Evolutionary conservation across 2,888 invertebrate species (phyloP).

Genomic region (Synergus japonicus): DNA sequence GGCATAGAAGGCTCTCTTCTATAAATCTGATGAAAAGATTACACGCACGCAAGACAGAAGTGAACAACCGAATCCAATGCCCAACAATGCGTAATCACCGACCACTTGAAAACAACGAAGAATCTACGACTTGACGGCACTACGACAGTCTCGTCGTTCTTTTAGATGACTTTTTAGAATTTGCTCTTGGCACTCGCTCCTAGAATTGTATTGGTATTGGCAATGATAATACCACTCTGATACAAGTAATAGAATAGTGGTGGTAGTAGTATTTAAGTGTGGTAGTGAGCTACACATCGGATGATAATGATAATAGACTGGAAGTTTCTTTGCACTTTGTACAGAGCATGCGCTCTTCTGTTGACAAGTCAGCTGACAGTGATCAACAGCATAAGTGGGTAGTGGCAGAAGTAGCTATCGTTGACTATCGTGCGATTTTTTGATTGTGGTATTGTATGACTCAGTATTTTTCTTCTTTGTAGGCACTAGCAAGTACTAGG

Average conservation of each 20-base stretch:
- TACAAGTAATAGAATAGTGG: not conserved
- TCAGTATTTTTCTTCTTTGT: constrained; percentile 1
- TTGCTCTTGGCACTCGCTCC: constrained; percentile 39
- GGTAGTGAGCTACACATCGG: not conserved
- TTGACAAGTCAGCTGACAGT: constrained; percentile 8
- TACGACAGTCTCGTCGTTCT: not conserved
- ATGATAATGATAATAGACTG: constrained; percentile 37
- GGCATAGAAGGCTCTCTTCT: constrained; percentile 87
- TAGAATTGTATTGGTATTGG: not conserved
- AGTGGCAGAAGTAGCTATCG: too few relatives aligned
- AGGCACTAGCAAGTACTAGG: not conserved
- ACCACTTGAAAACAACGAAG: constrained; percentile 57
- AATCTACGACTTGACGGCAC: not conserved
- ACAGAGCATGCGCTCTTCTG: constrained; percentile 41
- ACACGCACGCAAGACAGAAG: not conserved
- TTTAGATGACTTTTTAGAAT: constrained; percentile 20
- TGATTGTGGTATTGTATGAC: not conserved
- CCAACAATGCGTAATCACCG: constrained; percentile 53
- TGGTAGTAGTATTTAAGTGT: too few relatives aligned
- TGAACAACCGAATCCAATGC: constrained; percentile 22
- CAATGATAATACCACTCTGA: too few relatives aligned
- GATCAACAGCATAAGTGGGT: too few relatives aligned
- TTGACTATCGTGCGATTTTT: too few relatives aligned
- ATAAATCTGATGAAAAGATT: constrained; percentile 21
- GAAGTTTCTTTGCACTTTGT: constrained; percentile 56